Base-by-base conservation (phyloP, 1,140 invertebrate genomes). In the Eciton burchellii region DNA sequence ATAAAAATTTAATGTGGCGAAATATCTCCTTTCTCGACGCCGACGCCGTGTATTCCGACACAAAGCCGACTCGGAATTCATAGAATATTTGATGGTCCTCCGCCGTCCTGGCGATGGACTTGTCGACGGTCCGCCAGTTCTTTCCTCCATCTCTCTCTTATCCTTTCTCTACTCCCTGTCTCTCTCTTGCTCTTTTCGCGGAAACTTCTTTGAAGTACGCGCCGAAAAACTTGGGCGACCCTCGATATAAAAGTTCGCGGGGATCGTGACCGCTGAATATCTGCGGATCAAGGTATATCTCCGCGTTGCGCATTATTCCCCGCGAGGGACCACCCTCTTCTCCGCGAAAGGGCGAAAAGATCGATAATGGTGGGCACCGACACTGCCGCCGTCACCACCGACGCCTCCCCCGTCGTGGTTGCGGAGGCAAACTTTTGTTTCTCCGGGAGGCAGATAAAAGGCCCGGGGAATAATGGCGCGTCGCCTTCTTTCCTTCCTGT, bases 261-360 rank as follows among this genome's bases (percentile, higher is more conserved):
- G 83, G 82, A 84, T 89, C 81, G 88, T 84, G 85, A 83, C 85
- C 86, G 88, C 85, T 85, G 88, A 88, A 89, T 90, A 88, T 90
- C 82, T 86, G 29, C 63, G 89, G 87, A 90, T 90, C 87, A 90
- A 89, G 83, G 89, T 88, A 85, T 88, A 88, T 89, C 89, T 91
- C 86, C 49, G 84, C 77, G 90, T 56, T 49, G 87, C 90, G 89
- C 90, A 93, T 93, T 93, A 93, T 92, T 93, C 91, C 90, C 85
- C 85, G 77, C 82, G 90, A 86, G 84, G 82, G 86, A 90, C 90
- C 89, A 84, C 74, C 83, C n/a, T n/a, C n/a, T n/a, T n/a, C n/a
- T n/a, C 77, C 81, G 85, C 81, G 85, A 89, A 88, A 87, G 89
- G 88, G 83, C 84, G 84, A 88, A 88, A 81, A 91, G 91, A 92